A percentile compares a stretch with the other conserved stretches of the same genome.
phyloP scores from a whole-genome alignment of 2,113 vertebrate genomes.

The Zingel zingel region DNA sequence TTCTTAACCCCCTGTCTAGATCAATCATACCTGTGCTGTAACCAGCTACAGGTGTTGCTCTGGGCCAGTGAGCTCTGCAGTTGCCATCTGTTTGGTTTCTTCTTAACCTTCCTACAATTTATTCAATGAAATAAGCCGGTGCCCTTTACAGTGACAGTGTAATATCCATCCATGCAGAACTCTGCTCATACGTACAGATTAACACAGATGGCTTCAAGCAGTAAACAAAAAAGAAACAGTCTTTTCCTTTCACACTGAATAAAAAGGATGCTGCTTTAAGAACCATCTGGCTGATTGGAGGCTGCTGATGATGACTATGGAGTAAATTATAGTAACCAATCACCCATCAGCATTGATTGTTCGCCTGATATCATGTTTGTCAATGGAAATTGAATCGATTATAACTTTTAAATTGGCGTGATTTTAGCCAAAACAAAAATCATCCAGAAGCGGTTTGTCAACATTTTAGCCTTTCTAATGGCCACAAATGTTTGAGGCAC shows the following conservation, averaged over 20 bases:
- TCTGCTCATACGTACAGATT: conserved; percentile 56
- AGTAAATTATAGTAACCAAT: conserved; percentile 46
- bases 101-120: conserved; percentile 55
- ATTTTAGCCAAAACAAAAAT: conserved; percentile 11
- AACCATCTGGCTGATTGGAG: conserved; percentile 47
- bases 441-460: conserved; percentile 29
- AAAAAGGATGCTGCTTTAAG: conserved; percentile 26
- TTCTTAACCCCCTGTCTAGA: conserved; percentile 30
- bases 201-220: conserved; percentile 62
- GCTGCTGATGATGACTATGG: conserved; percentile 21
- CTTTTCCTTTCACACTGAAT: conserved; percentile 24
- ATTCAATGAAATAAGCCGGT: conserved; percentile 50
- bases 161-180: conserved; percentile 54
- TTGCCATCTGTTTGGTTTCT: conserved; percentile 66
- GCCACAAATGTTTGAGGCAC: conserved; percentile 28
- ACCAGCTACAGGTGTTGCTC: conserved; percentile 56
- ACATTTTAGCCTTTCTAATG: conserved; percentile 29
- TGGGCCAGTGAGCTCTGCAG: conserved; percentile 39
- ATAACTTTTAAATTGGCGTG: conserved; percentile 43
- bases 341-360: conserved; percentile 22
- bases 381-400: conserved; percentile 32
- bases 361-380: conserved; percentile 19
- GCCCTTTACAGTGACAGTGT: conserved; percentile 60
- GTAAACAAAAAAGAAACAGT: conserved; percentile 40
- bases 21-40: conserved; percentile 41